These are phyloP conservation scores for Lycopodina hypogea DNA, from an alignment of 37 sponge, comb jelly and placozoan species.

Conservation along the genomic window DNA sequence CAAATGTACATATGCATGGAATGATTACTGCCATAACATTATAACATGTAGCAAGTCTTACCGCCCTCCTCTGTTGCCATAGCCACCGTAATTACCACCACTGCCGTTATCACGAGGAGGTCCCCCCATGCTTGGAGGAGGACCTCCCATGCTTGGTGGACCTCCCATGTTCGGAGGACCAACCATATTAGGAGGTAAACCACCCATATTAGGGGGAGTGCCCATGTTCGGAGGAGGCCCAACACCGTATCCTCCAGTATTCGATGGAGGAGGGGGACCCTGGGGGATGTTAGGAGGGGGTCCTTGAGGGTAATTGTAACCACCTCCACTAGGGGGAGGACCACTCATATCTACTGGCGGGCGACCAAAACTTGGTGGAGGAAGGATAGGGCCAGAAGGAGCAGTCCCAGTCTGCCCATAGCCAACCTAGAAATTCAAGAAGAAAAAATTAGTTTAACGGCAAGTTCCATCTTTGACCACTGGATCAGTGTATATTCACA, in stretches of 20 bases:
- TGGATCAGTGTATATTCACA: no score
- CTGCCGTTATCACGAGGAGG: neutral
- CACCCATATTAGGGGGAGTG: no score
- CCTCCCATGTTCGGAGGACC: no score
- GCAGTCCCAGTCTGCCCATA: neutral
- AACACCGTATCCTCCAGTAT: neutral
- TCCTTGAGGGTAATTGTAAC: neutral
- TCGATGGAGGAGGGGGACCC: slow-evolving; percentile 13
- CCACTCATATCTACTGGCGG: slow-evolving; percentile 3
- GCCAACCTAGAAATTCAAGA: no score
- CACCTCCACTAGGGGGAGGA: slow-evolving; percentile 14
- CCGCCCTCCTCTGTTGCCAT: slow-evolving; percentile 5
- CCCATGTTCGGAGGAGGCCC: no score
- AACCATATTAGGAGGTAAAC: no score
- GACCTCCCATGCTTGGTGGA: neutral
- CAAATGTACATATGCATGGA: no score
- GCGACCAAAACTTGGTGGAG: neutral
- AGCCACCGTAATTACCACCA: slow-evolving; percentile 11
- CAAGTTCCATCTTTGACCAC: no score
- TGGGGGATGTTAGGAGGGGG: slow-evolving; percentile 18
- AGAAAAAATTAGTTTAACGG: no score
- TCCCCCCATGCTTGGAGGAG: no score
- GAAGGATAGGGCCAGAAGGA: neutral
- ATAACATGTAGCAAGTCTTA: neutral
- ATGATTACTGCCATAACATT: no score